These are phyloP conservation scores for Oxystoma pomonae DNA, from an alignment of 2,888 invertebrate species.

Conservation along the genomic window DNA sequence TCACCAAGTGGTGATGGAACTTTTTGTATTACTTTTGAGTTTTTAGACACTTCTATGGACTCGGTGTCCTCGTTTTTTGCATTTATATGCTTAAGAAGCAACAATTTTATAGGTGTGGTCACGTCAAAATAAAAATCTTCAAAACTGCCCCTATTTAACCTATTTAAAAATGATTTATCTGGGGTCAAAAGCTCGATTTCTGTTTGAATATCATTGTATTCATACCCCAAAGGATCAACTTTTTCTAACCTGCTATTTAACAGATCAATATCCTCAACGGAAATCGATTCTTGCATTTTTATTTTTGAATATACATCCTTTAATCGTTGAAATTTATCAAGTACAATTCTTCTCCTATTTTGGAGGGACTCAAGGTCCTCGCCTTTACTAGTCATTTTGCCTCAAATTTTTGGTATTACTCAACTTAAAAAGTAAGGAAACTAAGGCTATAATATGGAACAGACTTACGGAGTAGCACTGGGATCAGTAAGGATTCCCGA, in stretches of 20 bases:
- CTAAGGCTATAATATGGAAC: background rate
- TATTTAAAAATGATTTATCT: background rate
- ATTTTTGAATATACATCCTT: background rate
- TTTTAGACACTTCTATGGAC: background rate
- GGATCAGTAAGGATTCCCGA: background rate
- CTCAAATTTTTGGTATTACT: background rate
- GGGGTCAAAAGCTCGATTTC: background rate
- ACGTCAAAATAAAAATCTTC: background rate
- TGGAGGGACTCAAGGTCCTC: background rate
- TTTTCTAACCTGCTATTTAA: conserved; percentile 1
- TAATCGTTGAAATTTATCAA: background rate
- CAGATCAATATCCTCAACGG: background rate
- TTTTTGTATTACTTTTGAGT: background rate
- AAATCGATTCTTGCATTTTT: background rate
- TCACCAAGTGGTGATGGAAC: too few species aligned
- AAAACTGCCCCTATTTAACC: background rate
- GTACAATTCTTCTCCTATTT: background rate
- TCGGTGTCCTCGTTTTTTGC: background rate
- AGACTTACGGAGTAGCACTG: background rate
- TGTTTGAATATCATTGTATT: conserved; percentile 5
- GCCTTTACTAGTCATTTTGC: background rate
- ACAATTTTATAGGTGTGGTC: background rate
- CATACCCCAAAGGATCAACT: background rate
- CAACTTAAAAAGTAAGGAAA: background rate
- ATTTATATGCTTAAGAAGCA: background rate